These are phyloP conservation scores for Acrobasis consociella DNA, from an alignment of 2,888 invertebrate genomes.

Conservation along the genomic window DNA sequence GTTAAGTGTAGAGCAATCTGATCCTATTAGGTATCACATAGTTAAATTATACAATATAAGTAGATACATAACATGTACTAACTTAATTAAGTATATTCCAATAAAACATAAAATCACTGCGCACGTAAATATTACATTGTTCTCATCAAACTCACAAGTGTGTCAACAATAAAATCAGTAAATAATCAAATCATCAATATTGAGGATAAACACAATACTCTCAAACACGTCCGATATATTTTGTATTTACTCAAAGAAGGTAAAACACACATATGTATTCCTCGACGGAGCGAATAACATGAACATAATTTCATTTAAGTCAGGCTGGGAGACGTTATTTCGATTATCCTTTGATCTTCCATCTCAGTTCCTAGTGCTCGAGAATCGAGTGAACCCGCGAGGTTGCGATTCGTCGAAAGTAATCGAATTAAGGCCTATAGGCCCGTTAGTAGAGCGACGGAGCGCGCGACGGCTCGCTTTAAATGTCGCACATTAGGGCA, in stretches of 20 bases:
- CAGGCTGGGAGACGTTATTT: constrained; percentile 53
- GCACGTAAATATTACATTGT: too few species aligned
- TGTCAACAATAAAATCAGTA: too few species aligned
- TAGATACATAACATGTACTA: too few species aligned
- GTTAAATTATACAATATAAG: too few species aligned
- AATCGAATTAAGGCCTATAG: constrained; percentile 57
- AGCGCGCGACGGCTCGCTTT: constrained; percentile 50
- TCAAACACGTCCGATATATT: neutral
- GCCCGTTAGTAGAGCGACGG: constrained; percentile 52
- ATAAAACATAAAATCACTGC: too few species aligned
- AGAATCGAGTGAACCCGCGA: constrained; percentile 47
- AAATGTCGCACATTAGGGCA: constrained; percentile 37
- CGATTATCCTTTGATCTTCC: constrained; percentile 64
- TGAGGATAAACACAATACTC: too few species aligned
- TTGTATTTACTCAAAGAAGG: neutral
- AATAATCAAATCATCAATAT: too few species aligned
- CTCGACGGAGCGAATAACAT: constrained; percentile 41
- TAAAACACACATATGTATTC: constrained; percentile 29
- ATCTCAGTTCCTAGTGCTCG: constrained; percentile 48
- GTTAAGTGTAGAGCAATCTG: too few species aligned
- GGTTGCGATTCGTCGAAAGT: constrained; percentile 50
- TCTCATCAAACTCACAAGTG: too few species aligned
- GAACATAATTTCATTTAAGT: constrained; percentile 56
- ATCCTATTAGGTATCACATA: too few species aligned
- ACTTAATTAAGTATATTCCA: too few species aligned